Percentiles rank a stretch among this genome's conserved stretches.
Conservation (phyloP, 2,797 vertebrate species). For the Sebastes trivittatus region DNA sequence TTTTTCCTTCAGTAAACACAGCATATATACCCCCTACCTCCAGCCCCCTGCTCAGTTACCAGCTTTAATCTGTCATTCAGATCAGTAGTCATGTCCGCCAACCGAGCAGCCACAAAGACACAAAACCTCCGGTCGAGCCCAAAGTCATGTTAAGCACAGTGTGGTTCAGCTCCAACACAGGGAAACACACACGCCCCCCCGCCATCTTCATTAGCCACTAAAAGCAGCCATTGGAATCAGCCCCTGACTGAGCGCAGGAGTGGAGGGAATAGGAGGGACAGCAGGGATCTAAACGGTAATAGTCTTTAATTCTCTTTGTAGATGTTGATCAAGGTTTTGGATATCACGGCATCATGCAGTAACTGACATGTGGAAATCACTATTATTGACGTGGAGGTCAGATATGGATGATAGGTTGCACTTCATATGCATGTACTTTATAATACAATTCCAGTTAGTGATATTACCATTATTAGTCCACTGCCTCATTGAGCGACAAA, state of each 20-base stretch:
- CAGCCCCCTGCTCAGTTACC: slow-evolving; percentile 56
- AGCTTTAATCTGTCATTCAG: slow-evolving; percentile 85
- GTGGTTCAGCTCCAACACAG: slow-evolving; percentile 42
- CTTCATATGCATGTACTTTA: neutral
- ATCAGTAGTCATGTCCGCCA: slow-evolving; percentile 72
- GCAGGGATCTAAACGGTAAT: slow-evolving; percentile 51
- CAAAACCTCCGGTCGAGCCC: slow-evolving; percentile 46
- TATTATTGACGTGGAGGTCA: slow-evolving; percentile 19
- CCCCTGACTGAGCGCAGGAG: slow-evolving; percentile 60
- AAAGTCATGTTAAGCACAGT: slow-evolving; percentile 70
- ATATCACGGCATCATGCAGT: slow-evolving; percentile 15
- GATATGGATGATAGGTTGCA: neutral
- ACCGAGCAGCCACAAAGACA: slow-evolving; percentile 71
- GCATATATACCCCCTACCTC: slow-evolving; percentile 15
- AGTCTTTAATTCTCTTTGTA: slow-evolving; percentile 61
- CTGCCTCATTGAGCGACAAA: neutral
- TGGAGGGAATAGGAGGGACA: slow-evolving; percentile 49
- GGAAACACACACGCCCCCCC: slow-evolving; percentile 45
- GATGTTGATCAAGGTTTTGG: slow-evolving; percentile 57
- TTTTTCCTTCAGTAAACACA: slow-evolving; percentile 4
- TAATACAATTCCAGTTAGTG: neutral
- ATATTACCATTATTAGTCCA: neutral
- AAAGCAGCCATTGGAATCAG: slow-evolving; percentile 70
- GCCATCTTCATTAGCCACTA: slow-evolving; percentile 72
- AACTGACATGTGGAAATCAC: slow-evolving; percentile 5